These are phyloP conservation scores for Phalacrocorax pelagicus DNA, from an alignment of 2,113 vertebrate genomes.

Conservation along the genomic window DNA sequence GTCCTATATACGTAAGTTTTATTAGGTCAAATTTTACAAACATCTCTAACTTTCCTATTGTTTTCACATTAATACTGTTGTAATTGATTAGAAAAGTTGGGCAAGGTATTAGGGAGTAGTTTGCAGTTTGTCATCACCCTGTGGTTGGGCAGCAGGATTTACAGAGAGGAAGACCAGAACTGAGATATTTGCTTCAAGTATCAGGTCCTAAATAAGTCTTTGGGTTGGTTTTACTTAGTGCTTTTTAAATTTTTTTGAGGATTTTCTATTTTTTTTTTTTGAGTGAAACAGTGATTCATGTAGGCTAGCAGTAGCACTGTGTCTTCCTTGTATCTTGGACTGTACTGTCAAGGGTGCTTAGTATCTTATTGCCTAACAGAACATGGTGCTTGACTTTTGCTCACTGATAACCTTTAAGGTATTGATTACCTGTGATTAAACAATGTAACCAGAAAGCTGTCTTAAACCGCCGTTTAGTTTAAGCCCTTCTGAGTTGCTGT, in stretches of 20 bases:
- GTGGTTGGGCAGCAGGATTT: background rate
- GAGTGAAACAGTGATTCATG: background rate
- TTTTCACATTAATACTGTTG: background rate
- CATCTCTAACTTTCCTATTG: background rate
- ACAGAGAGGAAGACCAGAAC: background rate
- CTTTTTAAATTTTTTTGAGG: background rate
- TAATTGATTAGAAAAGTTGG: rapidly evolving
- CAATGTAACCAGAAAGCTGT: background rate
- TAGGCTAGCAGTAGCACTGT: background rate
- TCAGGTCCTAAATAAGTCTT: background rate
- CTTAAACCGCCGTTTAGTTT: background rate
- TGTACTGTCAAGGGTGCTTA: background rate
- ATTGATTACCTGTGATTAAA: background rate
- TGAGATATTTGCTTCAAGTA: background rate
- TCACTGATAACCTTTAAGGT: background rate
- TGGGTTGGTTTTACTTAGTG: background rate
- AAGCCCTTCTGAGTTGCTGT: background rate
- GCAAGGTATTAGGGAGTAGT: background rate
- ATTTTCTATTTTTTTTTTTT: background rate
- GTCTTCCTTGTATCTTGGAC: background rate
- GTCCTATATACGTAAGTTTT: background rate
- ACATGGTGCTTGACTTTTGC: background rate
- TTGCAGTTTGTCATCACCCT: background rate
- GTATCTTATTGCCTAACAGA: background rate
- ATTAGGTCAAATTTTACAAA: background rate